phyloP scores from a whole-genome alignment of 2,797 vertebrate species.

The Poecilia wingei region DNA sequence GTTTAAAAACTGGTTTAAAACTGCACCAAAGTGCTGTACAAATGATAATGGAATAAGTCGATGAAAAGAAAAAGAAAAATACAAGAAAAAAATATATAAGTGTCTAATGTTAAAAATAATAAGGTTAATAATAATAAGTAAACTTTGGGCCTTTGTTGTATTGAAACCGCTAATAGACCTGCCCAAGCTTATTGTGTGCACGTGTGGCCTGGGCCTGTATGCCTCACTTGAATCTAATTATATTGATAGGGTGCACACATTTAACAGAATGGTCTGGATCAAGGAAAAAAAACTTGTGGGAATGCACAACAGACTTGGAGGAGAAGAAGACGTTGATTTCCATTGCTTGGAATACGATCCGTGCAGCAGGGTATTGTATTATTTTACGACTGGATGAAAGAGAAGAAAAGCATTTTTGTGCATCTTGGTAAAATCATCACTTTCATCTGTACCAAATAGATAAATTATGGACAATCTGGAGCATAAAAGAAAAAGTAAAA shows the following conservation, averaged over 20 bases:
- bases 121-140: no score
- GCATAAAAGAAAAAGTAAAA: background rate
- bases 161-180: conserved; percentile 62
- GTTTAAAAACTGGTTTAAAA: no score
- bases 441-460: background rate
- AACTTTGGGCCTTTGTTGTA: conserved; percentile 52
- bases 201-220: conserved; percentile 52
- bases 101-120: no score
- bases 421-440: background rate
- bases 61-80: no score
- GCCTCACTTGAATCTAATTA: conserved; percentile 73
- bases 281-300: conserved; percentile 41
- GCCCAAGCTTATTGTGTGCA: conserved; percentile 59
- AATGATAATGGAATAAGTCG: no score
- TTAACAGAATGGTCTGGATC: conserved; percentile 47
- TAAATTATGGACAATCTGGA: background rate
- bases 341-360: conserved; percentile 12
- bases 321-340: conserved; percentile 20
- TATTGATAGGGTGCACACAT: conserved; percentile 50
- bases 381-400: background rate
- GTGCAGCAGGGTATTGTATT: background rate
- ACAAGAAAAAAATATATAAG: no score
- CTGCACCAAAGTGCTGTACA: no score
- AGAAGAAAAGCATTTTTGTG: background rate
- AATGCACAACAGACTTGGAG: conserved; percentile 62